phyloP scores from a whole-genome alignment of 2,113 vertebrate genomes.

The Dicerorhinus sumatrensis region DNA sequence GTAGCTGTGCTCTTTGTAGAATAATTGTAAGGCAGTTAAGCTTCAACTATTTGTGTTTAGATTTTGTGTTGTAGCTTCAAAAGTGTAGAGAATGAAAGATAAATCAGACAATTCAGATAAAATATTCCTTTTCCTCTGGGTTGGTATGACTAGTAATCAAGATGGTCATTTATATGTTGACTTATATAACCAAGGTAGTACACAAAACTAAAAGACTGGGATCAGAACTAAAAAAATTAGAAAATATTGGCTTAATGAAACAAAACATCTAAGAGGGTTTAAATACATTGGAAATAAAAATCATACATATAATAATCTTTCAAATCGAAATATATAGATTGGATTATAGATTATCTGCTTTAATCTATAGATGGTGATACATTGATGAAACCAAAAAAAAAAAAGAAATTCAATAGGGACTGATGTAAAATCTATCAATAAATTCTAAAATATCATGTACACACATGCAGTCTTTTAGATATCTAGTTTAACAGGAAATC shows the following conservation, averaged over 20 bases:
- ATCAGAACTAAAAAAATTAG: background rate
- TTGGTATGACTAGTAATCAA: background rate
- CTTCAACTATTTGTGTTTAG: conserved; percentile 41
- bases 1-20: background rate
- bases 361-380: background rate
- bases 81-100: conserved; percentile 37
- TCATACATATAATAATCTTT: background rate
- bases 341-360: background rate
- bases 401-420: background rate
- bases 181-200: conserved; percentile 31
- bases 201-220: background rate
- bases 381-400: background rate
- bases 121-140: background rate
- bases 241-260: background rate
- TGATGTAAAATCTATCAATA: background rate
- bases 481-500: background rate
- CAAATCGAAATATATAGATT: background rate
- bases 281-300: conserved; percentile 6
- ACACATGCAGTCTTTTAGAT: background rate
- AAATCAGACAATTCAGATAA: background rate
- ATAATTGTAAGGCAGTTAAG: conserved; percentile 48
- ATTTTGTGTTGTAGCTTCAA: background rate
- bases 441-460: background rate
- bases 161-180: background rate
- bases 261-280: background rate